Conservation (phyloP, 1,140 invertebrate genomes). For the Lordiphosa clarofinis region DNA sequence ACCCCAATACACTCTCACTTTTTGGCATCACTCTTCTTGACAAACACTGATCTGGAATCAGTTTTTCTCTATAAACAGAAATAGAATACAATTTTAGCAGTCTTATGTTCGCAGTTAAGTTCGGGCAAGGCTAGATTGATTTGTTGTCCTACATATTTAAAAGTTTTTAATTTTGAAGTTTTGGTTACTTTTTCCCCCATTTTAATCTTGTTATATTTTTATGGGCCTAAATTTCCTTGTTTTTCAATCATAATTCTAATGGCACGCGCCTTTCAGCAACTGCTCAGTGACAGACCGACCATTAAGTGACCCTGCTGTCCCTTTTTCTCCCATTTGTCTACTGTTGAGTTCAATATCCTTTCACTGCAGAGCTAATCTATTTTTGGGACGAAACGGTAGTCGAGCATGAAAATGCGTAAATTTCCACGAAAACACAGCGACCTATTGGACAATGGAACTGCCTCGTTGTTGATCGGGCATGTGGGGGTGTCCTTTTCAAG, state of each 20-base stretch:
- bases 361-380: slow-evolving; percentile 67
- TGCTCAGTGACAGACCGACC: neutral
- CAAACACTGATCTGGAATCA: too few species aligned
- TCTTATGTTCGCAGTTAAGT: too few species aligned
- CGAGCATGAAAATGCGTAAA: slow-evolving; percentile 73
- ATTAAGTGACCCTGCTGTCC: slow-evolving; percentile 35
- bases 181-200: too few species aligned
- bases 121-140: too few species aligned
- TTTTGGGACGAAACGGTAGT: slow-evolving; percentile 63
- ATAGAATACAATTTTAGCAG: too few species aligned
- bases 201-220: too few species aligned
- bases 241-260: slow-evolving; percentile 1
- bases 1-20: too few species aligned
- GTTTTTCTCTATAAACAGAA: too few species aligned
- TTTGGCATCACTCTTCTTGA: too few species aligned
- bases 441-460: slow-evolving; percentile 22
- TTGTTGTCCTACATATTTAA: too few species aligned
- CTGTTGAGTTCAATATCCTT: slow-evolving; percentile 66
- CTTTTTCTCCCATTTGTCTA: slow-evolving; percentile 14
- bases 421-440: slow-evolving; percentile 54
- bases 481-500: slow-evolving; percentile 67
- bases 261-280: slow-evolving; percentile 48
- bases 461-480: neutral
- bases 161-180: too few species aligned
- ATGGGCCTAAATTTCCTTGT: neutral